phyloP scores from a whole-genome alignment of 2,113 vertebrate genomes.

The Loxodonta africana region DNA sequence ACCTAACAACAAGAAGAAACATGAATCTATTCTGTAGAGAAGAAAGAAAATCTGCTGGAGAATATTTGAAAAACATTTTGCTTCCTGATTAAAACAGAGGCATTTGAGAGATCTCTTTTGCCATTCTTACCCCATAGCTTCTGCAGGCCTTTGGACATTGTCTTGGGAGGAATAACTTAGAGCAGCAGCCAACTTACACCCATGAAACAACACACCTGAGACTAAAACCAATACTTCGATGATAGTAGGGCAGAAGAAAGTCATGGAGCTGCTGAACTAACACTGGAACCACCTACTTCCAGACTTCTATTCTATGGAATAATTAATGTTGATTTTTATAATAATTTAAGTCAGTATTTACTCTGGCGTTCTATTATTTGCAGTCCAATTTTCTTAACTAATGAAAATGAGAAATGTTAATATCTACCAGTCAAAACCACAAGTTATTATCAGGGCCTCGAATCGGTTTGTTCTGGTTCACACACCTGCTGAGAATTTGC shows the following conservation, averaged over 20 bases:
- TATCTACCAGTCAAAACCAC: neutral
- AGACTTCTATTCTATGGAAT: neutral
- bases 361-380: neutral
- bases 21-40: neutral
- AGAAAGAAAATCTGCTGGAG: neutral
- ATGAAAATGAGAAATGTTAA: neutral
- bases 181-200: neutral
- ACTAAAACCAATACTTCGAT: neutral
- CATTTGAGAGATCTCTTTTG: too few species aligned
- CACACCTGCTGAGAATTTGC: too few species aligned
- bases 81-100: neutral
- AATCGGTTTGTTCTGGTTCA: too few species aligned
- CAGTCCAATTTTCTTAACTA: neutral
- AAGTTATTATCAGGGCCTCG: neutral
- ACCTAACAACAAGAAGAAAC: neutral
- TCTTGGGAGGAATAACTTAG: neutral
- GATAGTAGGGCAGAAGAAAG: neutral
- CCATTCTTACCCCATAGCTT: neutral
- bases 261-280: neutral
- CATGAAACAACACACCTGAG: neutral
- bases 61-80: neutral
- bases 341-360: neutral
- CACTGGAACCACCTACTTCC: fast-evolving
- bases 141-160: neutral
- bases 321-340: neutral